Conservation (phyloP, 2,113 vertebrate species). For the Castor canadensis region DNA sequence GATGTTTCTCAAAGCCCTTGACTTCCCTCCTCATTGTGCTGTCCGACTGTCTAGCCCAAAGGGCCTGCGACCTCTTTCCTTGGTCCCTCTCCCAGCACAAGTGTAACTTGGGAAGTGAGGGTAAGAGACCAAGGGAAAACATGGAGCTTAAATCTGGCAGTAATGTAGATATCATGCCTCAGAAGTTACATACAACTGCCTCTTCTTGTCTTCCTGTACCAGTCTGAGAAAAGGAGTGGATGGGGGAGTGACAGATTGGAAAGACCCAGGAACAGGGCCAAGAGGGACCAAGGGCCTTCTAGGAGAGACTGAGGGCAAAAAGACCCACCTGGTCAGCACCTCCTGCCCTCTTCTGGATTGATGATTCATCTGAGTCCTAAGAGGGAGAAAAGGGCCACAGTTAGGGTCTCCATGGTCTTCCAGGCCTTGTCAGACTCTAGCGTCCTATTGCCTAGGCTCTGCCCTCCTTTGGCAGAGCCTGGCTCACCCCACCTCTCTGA, state of each 20-base stretch:
- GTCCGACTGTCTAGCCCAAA: neutral
- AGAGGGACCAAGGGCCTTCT: neutral
- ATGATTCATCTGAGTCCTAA: neutral
- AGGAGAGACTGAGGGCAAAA: neutral
- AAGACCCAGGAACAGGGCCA: neutral
- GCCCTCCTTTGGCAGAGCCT: neutral
- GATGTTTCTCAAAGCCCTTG: neutral
- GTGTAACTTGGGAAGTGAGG: neutral
- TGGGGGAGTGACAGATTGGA: neutral
- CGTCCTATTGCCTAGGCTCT: neutral
- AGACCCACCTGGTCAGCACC: conserved; percentile 20
- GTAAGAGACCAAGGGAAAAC: neutral
- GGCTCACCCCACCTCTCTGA: neutral
- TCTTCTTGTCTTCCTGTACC: neutral
- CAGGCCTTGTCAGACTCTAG: neutral
- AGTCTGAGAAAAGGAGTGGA: neutral
- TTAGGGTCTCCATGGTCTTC: accelerated
- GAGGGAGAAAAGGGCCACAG: neutral
- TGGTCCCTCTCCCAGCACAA: neutral
- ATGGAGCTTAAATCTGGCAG: neutral
- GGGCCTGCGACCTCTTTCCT: neutral
- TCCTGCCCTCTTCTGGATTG: conserved; percentile 53
- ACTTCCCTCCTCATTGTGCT: neutral
- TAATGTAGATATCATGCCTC: neutral
- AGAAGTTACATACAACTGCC: neutral